Percentiles rank a stretch among this genome's conserved stretches.
Evolutionary conservation across 2,797 vertebrate species (phyloP).

Genomic region (Pipistrellus pygmaeus): DNA sequence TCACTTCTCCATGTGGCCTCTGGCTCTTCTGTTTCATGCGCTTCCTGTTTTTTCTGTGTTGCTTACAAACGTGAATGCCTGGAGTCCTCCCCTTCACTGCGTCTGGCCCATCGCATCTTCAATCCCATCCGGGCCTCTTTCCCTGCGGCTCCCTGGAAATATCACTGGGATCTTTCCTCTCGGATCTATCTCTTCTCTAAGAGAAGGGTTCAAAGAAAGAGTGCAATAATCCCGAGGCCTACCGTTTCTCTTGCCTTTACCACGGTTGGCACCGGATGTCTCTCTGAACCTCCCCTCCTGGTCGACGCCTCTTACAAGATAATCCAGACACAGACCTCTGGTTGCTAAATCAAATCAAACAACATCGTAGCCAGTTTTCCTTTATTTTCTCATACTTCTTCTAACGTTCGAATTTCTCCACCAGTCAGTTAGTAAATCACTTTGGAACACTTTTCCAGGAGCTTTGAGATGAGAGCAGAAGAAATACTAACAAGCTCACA

Average conservation of each 20-base stretch:
- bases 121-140: background rate
- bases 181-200: background rate
- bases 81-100: background rate
- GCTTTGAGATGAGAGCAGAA: background rate
- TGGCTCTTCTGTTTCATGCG: background rate
- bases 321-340: background rate
- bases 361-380: background rate
- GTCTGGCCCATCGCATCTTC: background rate
- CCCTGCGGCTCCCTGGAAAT: background rate
- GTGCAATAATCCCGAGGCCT: background rate
- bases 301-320: background rate
- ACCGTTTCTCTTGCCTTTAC: background rate
- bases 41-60: background rate
- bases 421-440: background rate
- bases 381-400: background rate
- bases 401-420: background rate
- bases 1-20: background rate
- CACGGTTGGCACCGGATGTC: background rate
- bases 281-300: background rate
- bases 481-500: background rate
- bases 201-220: background rate
- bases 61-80: background rate
- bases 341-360: constrained; percentile 16
- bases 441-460: background rate
- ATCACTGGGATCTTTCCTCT: background rate